Evolutionary conservation across 2,113 vertebrate species (phyloP).

Genomic region (Antechinus flavipes): DNA sequence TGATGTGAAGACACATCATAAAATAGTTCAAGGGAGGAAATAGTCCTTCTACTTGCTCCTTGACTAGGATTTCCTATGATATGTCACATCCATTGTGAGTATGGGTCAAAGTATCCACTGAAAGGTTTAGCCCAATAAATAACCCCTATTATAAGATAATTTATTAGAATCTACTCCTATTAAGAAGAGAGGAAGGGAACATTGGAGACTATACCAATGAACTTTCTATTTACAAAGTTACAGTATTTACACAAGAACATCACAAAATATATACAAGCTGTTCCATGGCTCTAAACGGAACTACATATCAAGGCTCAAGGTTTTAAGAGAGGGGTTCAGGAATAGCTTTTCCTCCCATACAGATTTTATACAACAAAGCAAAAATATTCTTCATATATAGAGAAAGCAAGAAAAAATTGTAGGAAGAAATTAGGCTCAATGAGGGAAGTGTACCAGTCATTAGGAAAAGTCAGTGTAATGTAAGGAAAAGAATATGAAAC

Average conservation of each 20-base stretch:
- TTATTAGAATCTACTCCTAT: not conserved
- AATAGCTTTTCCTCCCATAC: conserved; percentile 46
- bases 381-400: conserved; percentile 64
- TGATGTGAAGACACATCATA: not conserved
- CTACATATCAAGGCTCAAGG: conserved; percentile 1
- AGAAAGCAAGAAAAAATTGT: not conserved
- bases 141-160: not conserved
- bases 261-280: conserved; percentile 54
- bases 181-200: conserved; percentile 23
- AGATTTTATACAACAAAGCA: conserved; percentile 34
- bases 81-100: not conserved
- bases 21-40: conserved; percentile 33
- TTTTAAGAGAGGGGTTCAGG: conserved; percentile 21
- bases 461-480: not conserved
- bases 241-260: conserved; percentile 46
- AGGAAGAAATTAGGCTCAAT: not conserved
- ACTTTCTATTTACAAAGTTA: conserved; percentile 56
- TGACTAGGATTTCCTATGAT: not conserved
- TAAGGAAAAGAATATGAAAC: not conserved
- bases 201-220: conserved; percentile 31
- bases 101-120: too few relatives aligned
- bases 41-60: not conserved
- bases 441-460: not conserved
- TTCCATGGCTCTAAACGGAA: conserved; percentile 26
- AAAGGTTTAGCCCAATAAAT: conserved; percentile 20